A percentile compares a stretch with the other conserved stretches of the same genome.
Evolutionary conservation across 2,797 vertebrate genomes (phyloP).

Genomic region (Hyperoplus lanceolatus): DNA sequence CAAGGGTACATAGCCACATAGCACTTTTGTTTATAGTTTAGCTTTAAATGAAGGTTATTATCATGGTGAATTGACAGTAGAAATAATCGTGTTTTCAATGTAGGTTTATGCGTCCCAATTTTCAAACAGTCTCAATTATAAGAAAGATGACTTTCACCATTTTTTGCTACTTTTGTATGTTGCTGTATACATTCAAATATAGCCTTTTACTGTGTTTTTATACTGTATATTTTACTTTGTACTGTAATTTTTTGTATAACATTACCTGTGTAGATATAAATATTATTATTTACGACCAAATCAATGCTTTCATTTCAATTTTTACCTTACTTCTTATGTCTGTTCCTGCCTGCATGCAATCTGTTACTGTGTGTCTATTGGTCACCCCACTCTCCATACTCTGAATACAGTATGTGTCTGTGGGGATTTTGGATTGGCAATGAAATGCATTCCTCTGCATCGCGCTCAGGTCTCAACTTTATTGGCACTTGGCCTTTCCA

Average conservation of each 20-base stretch:
- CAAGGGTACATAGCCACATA: neutral
- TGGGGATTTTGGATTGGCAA: constrained; percentile 54
- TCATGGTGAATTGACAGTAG: neutral
- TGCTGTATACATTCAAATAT: neutral
- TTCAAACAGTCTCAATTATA: neutral
- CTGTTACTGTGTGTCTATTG: neutral
- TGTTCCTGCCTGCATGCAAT: constrained; percentile 3
- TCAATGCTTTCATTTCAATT: neutral
- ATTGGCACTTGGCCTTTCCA: constrained; percentile 83
- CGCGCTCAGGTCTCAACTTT: constrained; percentile 76
- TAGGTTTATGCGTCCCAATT: neutral
- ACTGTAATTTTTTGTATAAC: no score
- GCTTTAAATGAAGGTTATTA: neutral
- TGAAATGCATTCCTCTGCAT: constrained; percentile 70
- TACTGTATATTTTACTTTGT: neutral
- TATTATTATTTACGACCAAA: neutral
- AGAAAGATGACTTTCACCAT: neutral
- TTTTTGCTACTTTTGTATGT: neutral
- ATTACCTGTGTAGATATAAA: no score
- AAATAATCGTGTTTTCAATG: neutral
- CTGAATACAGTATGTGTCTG: constrained; percentile 19
- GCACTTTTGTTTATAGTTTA: neutral
- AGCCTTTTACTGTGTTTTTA: neutral
- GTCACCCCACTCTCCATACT: constrained; percentile 17
- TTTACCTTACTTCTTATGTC: neutral